Evolutionary conservation across 2,113 vertebrate species (phyloP), one percentile per base, ranked within the genome.

Genomic region (Brachyistius frenatus): DNA sequence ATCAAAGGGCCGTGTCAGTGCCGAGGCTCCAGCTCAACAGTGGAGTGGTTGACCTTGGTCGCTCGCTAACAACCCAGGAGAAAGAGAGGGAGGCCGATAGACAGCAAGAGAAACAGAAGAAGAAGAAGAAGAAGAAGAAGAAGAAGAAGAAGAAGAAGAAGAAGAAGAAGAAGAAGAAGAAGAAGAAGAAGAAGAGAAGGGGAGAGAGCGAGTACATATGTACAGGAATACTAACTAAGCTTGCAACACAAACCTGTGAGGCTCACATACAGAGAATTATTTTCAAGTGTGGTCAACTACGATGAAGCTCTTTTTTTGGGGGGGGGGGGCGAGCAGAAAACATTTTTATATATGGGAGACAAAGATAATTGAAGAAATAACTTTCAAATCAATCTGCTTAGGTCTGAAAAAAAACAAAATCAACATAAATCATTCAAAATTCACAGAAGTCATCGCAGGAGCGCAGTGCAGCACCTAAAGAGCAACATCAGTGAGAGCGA

Each of bases 31-130:
- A 67, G 71, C 76, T 86, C 80, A 75, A 83, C 81, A 83, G 64
- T 85, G 62, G 52, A 62, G 76, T 15, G 57, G 75, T 52, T 92
- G 91, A 93, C 92, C 91, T 92, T 92, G 83, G 87, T 78, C 4
- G n/a, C 73, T 88, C 69, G 54, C 79, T 81, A 80, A 88, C 76
- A 82, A 87, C 87, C 58, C 54, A 77, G 62, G 62, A 84, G 75
- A 84, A 78, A 87, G 47, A 1, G 50, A 39, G 50, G 78, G 52
- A 32, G 47, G 70, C 50, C 0, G 4, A 70, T 16, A 23, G n/a
- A 60, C 5, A 49, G 44, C 61, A 55, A 82, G 35, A 62, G 52
- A 77, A 69, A 65, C 32, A 74, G 35, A 66, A 2, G 16, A 5
- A 54, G 44, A 23, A 23, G 23, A 23, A 23, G 23, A 23, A 23